A percentile compares a stretch with the other conserved stretches of the same genome.
phyloP scores from a whole-genome alignment of 2,113 vertebrate genomes.

The Theristicus caerulescens region DNA sequence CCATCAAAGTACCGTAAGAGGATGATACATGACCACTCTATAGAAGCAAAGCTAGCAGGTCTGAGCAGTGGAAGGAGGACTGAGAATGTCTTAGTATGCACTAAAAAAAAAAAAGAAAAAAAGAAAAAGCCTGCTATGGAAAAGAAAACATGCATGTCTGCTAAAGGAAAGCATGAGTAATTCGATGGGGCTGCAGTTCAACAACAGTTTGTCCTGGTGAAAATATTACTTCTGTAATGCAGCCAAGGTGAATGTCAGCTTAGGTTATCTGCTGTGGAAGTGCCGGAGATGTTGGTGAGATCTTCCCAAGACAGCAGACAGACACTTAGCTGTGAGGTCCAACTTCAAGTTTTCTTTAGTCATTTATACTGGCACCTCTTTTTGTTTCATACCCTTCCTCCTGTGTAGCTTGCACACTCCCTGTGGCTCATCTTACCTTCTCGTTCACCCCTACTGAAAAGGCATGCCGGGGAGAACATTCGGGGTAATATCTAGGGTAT shows the following conservation, averaged over 20 bases:
- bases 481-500: neutral
- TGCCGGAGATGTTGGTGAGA: neutral
- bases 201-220: conserved; percentile 44
- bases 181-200: conserved; percentile 14
- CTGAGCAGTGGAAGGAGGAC: neutral
- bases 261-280: conserved; percentile 54
- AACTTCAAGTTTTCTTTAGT: neutral
- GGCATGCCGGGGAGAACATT: neutral
- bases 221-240: conserved; percentile 62
- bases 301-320: neutral
- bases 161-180: conserved; percentile 58
- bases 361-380: neutral
- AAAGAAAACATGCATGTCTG: conserved; percentile 46
- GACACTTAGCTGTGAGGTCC: neutral
- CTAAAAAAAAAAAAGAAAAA: neutral
- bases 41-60: neutral
- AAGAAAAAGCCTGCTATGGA: neutral
- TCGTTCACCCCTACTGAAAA: neutral
- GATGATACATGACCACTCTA: neutral
- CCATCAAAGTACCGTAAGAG: fast-evolving
- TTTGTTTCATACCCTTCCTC: neutral
- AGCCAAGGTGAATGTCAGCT: conserved; percentile 44
- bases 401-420: neutral
- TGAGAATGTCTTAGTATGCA: neutral
- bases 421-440: neutral